These are phyloP conservation scores for Melanitta fusca DNA, from an alignment of 2,797 vertebrate species.

Conservation along the genomic window DNA sequence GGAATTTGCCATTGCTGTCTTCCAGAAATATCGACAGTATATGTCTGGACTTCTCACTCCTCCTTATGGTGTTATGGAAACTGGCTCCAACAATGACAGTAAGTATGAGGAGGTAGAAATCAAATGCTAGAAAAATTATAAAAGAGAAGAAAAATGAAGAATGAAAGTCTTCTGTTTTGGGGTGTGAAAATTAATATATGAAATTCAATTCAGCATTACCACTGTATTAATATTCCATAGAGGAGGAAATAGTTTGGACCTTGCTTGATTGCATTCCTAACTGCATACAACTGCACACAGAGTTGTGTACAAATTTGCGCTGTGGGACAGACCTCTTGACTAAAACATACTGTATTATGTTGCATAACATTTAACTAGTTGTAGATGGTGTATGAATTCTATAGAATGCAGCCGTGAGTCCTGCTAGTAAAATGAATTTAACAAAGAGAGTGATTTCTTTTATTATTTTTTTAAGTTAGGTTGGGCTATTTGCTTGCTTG, in stretches of 20 bases:
- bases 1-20: constrained; percentile 62
- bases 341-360: background rate
- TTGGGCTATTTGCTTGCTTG: background rate
- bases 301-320: background rate
- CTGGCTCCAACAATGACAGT: constrained; percentile 90
- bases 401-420: background rate
- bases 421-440: background rate
- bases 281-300: background rate
- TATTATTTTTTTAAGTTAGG: background rate
- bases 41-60: constrained; percentile 96
- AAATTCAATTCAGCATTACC: background rate
- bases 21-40: constrained; percentile 93
- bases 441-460: background rate
- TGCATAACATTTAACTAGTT: background rate
- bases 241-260: background rate
- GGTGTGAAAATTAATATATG: background rate
- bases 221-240: background rate
- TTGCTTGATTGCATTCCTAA: background rate
- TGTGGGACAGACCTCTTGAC: background rate
- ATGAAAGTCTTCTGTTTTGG: background rate
- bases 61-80: constrained; percentile 98
- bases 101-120: constrained; percentile 77
- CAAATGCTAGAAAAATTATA: background rate
- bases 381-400: background rate
- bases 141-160: background rate